Percentiles rank a stretch among this genome's conserved stretches.
Conservation (phyloP, 2,113 vertebrate species). For the Grammomys surdaster region DNA sequence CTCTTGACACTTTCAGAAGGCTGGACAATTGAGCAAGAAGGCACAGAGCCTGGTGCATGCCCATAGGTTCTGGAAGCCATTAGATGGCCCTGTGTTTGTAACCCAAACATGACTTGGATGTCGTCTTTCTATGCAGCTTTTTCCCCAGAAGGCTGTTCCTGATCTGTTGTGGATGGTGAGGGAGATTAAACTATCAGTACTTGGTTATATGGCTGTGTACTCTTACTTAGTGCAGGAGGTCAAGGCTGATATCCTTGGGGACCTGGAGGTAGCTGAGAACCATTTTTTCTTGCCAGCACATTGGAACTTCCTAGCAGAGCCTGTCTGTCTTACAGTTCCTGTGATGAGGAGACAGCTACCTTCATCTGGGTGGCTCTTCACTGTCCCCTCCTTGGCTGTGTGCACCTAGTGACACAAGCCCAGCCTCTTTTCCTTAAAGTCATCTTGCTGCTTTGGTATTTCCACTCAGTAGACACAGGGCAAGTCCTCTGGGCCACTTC, state of each 20-base stretch:
- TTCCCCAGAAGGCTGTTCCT: background rate
- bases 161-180: background rate
- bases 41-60: background rate
- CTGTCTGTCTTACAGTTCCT: background rate
- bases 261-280: background rate
- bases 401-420: background rate
- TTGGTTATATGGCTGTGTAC: background rate
- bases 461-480: background rate
- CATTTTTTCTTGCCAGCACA: background rate
- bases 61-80: background rate
- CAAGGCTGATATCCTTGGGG: background rate
- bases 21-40: background rate
- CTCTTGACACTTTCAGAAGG: background rate
- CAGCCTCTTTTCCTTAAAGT: background rate
- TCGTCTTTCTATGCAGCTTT: background rate
- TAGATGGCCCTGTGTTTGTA: background rate
- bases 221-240: background rate
- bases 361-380: background rate
- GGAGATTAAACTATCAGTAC: background rate
- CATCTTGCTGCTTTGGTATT: background rate
- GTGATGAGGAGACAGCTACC: background rate
- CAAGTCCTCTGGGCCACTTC: rapidly evolving
- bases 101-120: background rate
- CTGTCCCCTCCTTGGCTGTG: background rate
- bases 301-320: background rate